Base-by-base conservation (phyloP, 2,888 invertebrate species). In the Atethmia centrago region DNA sequence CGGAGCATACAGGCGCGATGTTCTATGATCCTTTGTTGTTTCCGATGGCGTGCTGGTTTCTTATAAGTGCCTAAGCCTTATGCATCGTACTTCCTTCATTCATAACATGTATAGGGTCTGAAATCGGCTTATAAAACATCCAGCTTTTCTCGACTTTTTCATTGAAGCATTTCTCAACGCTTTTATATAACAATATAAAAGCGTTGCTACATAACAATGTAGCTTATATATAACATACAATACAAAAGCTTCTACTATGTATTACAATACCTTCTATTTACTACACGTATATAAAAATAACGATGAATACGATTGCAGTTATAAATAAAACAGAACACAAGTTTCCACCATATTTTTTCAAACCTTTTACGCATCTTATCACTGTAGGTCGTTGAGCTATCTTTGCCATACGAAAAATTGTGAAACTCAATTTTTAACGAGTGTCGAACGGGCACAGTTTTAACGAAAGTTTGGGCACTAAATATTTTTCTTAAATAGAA, bases 11-110 rank as follows among this genome's bases (percentile, higher is more conserved):
- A 21, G 8, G 16, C 12, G 21, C 16, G 7, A 66, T 42, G 12
- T 49, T 65, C 31, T 51, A 9, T 70, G 31, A 67, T 77, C 56
- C 42, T 77, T 76, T 78, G 71, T 71, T 78, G 31, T 78, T 78
- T 78, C 79, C 47, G 51, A 40, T 36, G 71, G 28, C 45, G 8
- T 14, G 8, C 21, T 76, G 61, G 28, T 70, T 42, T 79, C 14
- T 36, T 45, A 51, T 58, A 51, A 36, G 42, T 25, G 10, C 25
- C 28, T 53, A 53, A 77, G 68, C 77, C 14, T 61, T 61, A 51
- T 36, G 16, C 61, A 77, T 51, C 25, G 47, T 12, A 59, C 21
- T 69, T 36, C 25, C 28, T 25, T 51, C 51, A n/a, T 51, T 71
- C 36, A 36, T 45, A 71, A 79, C 63, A 63, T 63, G 45, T 59